Evolutionary conservation across 2,113 vertebrate species (phyloP).

Genomic region (Oreocharis arfaki): DNA sequence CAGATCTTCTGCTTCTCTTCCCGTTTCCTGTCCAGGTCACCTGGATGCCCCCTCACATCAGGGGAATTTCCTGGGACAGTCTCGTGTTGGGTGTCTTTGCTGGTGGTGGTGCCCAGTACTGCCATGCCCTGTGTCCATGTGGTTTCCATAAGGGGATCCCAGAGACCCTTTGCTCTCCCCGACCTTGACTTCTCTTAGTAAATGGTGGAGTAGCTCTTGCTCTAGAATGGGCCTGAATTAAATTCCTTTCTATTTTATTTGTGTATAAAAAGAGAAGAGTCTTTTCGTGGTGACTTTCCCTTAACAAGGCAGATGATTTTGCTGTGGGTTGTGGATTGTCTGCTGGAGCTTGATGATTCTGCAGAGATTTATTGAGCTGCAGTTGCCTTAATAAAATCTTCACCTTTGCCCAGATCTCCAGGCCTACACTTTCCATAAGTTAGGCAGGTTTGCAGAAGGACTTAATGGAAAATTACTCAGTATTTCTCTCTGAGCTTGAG

Average conservation of each 20-base stretch:
- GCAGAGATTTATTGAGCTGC: background rate
- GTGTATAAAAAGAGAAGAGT: background rate
- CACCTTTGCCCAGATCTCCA: background rate
- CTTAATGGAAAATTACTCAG: background rate
- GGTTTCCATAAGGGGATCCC: background rate
- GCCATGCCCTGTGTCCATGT: background rate
- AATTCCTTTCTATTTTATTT: background rate
- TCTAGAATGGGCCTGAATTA: background rate
- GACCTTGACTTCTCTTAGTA: background rate
- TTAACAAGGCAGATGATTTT: background rate
- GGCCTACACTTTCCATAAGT: background rate
- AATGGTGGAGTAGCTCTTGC: background rate
- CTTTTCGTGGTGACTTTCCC: background rate
- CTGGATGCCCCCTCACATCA: background rate
- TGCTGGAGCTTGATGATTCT: background rate
- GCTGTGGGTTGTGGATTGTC: background rate
- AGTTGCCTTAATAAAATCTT: slow-evolving; percentile 12
- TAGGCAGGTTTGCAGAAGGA: background rate
- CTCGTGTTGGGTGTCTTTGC: background rate
- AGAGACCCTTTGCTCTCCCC: background rate
- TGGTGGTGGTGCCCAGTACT: background rate
- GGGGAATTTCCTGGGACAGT: background rate
- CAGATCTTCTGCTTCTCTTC: background rate
- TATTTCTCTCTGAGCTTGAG: background rate
- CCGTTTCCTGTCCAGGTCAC: background rate